A percentile compares a stretch with the other conserved stretches of the same genome.
Evolutionary conservation across 30 jellyfish, hydroid and myxozoan species (phyloP).

Genomic region (Aurelia aurita): DNA sequence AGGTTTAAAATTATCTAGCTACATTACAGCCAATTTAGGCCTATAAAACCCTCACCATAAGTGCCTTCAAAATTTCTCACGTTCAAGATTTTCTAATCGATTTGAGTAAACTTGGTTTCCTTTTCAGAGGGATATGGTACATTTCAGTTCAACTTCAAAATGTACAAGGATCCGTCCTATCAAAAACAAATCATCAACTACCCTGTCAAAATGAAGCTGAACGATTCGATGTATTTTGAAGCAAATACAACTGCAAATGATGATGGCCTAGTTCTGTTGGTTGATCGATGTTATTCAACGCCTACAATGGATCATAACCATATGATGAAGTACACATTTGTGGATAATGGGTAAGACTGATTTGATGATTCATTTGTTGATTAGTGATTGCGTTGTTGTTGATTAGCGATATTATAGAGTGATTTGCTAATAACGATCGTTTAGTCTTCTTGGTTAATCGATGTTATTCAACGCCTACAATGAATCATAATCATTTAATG

Average conservation of each 20-base stretch:
- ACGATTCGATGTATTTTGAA: constrained; percentile 37
- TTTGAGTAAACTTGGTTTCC: background rate
- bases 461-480: background rate
- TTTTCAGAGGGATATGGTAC: constrained; percentile 49
- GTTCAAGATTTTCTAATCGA: too few relatives aligned
- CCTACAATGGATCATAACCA: constrained; percentile 21
- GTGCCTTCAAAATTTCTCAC: too few relatives aligned
- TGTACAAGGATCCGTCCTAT: constrained; percentile 24
- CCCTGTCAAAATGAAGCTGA: constrained; percentile 36
- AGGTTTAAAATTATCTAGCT: too few relatives aligned
- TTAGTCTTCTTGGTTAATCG: constrained; percentile 14
- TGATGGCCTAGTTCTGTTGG: constrained; percentile 34
- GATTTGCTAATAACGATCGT: background rate
- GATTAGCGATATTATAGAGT: too few relatives aligned
- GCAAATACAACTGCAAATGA: constrained; percentile 19
- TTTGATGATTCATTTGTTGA: background rate
- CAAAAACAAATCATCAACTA: background rate
- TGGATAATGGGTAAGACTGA: constrained; percentile 32
- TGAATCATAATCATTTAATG: too few relatives aligned
- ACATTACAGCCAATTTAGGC: too few relatives aligned
- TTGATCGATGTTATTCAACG: constrained; percentile 57
- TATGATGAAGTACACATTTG: background rate
- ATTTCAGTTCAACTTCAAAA: constrained; percentile 28
- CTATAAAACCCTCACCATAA: too few relatives aligned
- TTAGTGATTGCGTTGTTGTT: too few relatives aligned